Conservation (phyloP, 2,888 invertebrate genomes). For the Leucozona laternaria region DNA sequence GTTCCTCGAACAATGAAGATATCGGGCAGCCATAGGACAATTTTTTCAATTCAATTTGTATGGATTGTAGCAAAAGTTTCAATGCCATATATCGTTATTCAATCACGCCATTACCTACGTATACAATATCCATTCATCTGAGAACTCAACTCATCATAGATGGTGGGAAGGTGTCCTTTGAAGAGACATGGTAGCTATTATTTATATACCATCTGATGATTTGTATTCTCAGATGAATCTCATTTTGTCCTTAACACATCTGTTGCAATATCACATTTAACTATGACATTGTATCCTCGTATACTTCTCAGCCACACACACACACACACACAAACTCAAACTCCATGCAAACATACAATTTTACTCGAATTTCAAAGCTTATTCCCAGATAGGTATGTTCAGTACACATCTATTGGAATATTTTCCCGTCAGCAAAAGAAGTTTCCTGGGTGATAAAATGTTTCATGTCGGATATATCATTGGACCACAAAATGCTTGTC, state of each 20-base stretch:
- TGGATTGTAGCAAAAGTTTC: not conserved
- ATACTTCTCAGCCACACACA: not conserved
- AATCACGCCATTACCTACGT: not conserved
- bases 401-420: constrained; percentile 1
- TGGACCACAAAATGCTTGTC: constrained; percentile 38
- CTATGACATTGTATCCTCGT: not conserved
- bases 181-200: no score
- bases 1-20: not conserved
- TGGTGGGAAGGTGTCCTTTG: no score
- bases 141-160: not conserved
- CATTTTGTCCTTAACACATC: constrained; percentile 13
- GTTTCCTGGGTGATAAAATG: constrained; percentile 49
- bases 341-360: not conserved
- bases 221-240: not conserved
- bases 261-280: not conserved
- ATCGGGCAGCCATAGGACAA: not conserved
- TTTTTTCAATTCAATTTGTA: not conserved
- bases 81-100: not conserved
- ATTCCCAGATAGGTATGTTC: not conserved
- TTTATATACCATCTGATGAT: not conserved
- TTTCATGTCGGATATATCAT: constrained; percentile 52
- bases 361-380: not conserved
- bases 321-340: not conserved
- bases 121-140: not conserved
- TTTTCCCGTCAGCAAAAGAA: constrained; percentile 3